Evolutionary conservation across 2,888 invertebrate species (phyloP), one percentile per base, ranked within the genome.

Genomic region (Melitaea athalia): DNA sequence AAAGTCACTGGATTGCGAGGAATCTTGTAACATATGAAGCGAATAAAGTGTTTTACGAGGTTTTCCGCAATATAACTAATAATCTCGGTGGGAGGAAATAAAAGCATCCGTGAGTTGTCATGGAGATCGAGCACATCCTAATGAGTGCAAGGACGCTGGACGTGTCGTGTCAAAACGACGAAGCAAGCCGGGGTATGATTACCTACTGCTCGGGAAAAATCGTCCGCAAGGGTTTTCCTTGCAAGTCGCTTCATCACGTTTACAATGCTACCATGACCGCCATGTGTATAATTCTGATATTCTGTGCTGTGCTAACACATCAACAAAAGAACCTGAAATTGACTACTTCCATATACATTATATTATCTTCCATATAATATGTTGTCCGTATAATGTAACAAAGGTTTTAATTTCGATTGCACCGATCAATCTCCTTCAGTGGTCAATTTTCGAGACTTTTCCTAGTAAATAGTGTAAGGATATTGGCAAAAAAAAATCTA

Each of bases 81-180:
- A 77, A 77, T 75, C 74, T 72, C 74, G 76, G 86, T 87, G 82
- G 86, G 88, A 84, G 84, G 83, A 78, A 80, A 81, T 82, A 79
- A 83, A 83, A 76, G 84, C 85, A 81, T 89, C 89, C 86, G 85
- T 79, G 75, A 71, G 74, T 80, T 76, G 81, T 84, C 78, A 83
- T 84, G 77, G 79, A 84, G 84, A 88, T 85, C 83, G 81, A 80
- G 81, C 74, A 88, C 86, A 85, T 91, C 89, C 90, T 89, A 81
- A 85, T 86, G 81, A 80, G 77, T 81, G 79, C 87, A 88, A 89
- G 88, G 87, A 85, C 85, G 77, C 64, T 88, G 88, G 87, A 85
- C 85, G 77, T 64, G 63, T 71, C 75, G 78, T 74, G 77, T 74
- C 76, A 74, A 77, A 76, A 74, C 72, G 75, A 73, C 76, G 77